Evolutionary conservation across 2,113 vertebrate genomes (phyloP).

Genomic region (Pterocles orientalis): DNA sequence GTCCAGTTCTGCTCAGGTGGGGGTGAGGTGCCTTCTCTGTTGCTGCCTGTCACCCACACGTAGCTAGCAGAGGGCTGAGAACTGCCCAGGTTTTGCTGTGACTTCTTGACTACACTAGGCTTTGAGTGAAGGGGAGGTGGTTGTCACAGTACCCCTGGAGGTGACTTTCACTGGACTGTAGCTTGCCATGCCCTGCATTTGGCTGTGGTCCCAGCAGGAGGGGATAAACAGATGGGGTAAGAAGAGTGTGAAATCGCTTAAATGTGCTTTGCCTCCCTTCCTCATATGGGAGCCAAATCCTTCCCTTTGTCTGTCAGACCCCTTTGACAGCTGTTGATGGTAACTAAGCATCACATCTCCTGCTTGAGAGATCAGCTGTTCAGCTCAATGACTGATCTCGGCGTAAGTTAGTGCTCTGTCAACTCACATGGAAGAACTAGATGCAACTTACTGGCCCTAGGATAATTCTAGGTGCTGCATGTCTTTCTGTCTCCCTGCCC

Average conservation of each 20-base stretch:
- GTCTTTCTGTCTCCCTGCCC: background rate
- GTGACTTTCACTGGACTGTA: rapidly evolving
- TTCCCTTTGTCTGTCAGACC: background rate
- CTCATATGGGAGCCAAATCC: background rate
- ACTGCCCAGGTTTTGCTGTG: background rate
- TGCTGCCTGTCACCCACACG: background rate
- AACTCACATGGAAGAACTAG: background rate
- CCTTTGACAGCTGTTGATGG: background rate
- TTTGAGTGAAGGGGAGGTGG: background rate
- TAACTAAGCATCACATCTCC: background rate
- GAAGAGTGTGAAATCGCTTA: background rate
- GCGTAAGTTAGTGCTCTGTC: background rate
- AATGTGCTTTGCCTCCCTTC: background rate
- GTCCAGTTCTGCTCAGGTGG: background rate
- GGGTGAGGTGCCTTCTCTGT: background rate
- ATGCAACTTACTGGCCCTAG: background rate
- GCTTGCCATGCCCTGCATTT: background rate
- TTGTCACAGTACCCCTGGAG: background rate
- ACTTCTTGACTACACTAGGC: rapidly evolving
- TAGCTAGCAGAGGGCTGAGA: background rate
- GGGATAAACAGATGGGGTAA: background rate
- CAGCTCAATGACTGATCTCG: background rate
- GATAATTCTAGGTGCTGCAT: background rate
- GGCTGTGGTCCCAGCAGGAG: background rate
- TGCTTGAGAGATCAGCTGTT: background rate